phyloP scores from a whole-genome alignment of 2,888 invertebrate species.

The Drosophila fulvimacula region DNA sequence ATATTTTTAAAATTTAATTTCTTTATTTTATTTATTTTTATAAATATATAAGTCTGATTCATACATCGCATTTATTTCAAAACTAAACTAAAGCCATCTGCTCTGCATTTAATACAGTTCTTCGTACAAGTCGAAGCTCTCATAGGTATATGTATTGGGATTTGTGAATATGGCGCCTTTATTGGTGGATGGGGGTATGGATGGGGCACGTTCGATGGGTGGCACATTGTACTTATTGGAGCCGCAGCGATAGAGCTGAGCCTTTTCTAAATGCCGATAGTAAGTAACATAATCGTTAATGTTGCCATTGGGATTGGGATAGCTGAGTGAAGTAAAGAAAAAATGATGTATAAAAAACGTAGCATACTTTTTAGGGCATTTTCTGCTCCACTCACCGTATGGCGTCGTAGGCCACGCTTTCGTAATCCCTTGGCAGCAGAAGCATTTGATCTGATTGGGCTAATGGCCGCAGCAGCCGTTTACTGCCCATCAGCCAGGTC shows the following conservation, averaged over 20 bases:
- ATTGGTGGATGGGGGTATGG: constrained; percentile 32
- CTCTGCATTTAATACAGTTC: constrained; percentile 36
- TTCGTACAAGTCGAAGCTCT: constrained; percentile 64
- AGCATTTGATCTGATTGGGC: constrained; percentile 45
- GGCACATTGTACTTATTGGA: constrained; percentile 58
- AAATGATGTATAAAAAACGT: neutral
- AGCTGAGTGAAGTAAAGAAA: neutral
- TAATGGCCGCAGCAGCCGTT: constrained; percentile 39
- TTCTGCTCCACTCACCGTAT: constrained; percentile 30
- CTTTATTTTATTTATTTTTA: no score
- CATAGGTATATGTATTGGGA: constrained; percentile 40
- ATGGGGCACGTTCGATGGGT: constrained; percentile 64
- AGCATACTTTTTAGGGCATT: neutral
- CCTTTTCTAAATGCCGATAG: constrained; percentile 43
- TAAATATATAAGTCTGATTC: no score
- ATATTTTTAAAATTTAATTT: no score
- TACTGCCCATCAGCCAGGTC: constrained; percentile 56
- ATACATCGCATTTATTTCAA: neutral
- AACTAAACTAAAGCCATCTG: neutral
- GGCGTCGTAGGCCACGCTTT: constrained; percentile 12
- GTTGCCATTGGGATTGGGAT: constrained; percentile 5
- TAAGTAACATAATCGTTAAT: constrained; percentile 47
- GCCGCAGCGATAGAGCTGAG: constrained; percentile 31
- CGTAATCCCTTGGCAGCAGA: constrained; percentile 48
- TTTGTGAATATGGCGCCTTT: neutral